A percentile compares a stretch with the other conserved stretches of the same genome.
Evolutionary conservation across 2,113 vertebrate genomes (phyloP).

Genomic region (Maccullochella peelii): DNA sequence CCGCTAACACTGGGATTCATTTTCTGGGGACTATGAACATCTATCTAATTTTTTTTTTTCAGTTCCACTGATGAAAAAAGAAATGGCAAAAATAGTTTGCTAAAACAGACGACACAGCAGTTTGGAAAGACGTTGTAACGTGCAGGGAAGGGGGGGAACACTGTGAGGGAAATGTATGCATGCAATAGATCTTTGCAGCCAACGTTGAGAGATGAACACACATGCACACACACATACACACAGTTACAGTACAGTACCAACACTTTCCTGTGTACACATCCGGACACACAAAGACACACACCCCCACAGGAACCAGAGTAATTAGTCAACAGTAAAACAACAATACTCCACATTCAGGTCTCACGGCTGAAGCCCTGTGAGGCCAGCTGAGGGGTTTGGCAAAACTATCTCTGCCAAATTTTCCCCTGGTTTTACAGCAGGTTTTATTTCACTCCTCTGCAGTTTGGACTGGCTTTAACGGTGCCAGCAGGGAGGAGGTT

Average conservation of each 20-base stretch:
- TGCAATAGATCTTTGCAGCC: neutral
- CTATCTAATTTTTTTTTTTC: too few relatives aligned
- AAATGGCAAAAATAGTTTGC: neutral
- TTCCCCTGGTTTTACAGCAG: constrained; percentile 59
- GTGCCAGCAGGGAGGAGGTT: constrained; percentile 66
- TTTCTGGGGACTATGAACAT: too few relatives aligned
- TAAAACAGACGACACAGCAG: neutral
- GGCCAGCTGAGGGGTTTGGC: constrained; percentile 55
- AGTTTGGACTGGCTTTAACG: constrained; percentile 41
- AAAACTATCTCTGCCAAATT: constrained; percentile 62
- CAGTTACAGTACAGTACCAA: neutral
- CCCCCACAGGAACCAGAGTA: constrained; percentile 60
- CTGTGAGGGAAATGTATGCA: neutral
- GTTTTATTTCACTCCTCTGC: constrained; percentile 67
- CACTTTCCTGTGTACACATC: constrained; percentile 29
- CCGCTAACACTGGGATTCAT: neutral
- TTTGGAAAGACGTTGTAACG: neutral
- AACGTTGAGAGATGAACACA: neutral
- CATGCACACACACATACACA: constrained; percentile 1
- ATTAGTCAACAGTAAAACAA: constrained; percentile 72
- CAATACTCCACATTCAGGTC: constrained; percentile 69
- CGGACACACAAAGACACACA: constrained; percentile 26
- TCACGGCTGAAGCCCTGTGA: constrained; percentile 57
- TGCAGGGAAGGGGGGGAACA: neutral
- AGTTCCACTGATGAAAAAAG: too few relatives aligned